A percentile compares a stretch with the other conserved stretches of the same genome.
These are phyloP conservation scores for Elephas maximus DNA, from an alignment of 2,113 vertebrate genomes.

Conservation along the genomic window DNA sequence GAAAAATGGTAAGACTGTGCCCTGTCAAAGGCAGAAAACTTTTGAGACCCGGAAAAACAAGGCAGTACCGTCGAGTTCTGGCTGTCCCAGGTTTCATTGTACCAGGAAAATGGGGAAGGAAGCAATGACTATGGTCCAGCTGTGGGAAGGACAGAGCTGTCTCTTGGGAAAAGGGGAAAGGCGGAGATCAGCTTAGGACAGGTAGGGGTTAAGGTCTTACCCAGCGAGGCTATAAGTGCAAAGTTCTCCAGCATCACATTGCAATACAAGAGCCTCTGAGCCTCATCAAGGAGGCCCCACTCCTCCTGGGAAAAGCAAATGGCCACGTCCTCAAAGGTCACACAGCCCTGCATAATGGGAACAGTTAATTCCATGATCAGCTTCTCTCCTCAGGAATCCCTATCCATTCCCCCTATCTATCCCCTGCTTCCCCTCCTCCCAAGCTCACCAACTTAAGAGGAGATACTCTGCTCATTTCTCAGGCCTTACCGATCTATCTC, in stretches of 20 bases:
- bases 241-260: constrained; percentile 73
- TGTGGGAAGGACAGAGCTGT: neutral
- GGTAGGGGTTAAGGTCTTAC: neutral
- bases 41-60: neutral
- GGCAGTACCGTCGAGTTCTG: neutral
- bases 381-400: neutral
- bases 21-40: neutral
- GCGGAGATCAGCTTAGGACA: neutral
- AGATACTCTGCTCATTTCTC: neutral
- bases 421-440: neutral
- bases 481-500: neutral
- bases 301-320: constrained; percentile 67
- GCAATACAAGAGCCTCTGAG: constrained; percentile 63
- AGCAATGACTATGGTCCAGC: neutral
- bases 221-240: constrained; percentile 54
- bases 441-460: neutral
- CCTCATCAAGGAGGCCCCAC: constrained; percentile 67
- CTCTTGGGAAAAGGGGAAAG: neutral
- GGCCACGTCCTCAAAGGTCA: constrained; percentile 73
- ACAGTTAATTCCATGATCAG: constrained; percentile 34
- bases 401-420: neutral
- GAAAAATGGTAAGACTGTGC: neutral
- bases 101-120: neutral
- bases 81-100: neutral
- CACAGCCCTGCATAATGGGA: constrained; percentile 48